Conservation (phyloP, 2,113 vertebrate genomes). For the Xenopus laevis region DNA sequence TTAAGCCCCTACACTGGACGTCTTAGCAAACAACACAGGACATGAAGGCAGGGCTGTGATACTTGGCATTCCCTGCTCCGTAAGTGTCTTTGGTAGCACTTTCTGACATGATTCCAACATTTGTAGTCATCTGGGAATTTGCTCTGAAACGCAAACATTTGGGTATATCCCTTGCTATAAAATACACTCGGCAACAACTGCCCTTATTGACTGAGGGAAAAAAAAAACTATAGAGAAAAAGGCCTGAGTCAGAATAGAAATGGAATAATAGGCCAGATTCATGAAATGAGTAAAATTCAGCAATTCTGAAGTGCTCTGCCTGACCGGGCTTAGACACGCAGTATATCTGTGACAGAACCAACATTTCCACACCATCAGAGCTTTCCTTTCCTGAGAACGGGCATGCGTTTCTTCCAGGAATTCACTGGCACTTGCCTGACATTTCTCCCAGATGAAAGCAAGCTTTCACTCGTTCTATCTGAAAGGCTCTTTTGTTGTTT, state of each 20-base stretch:
- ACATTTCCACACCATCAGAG: slow-evolving; percentile 32
- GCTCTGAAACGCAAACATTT: slow-evolving; percentile 2
- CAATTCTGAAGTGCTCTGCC: slow-evolving; percentile 6
- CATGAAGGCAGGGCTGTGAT: too few relatives aligned
- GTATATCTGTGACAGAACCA: slow-evolving; percentile 5
- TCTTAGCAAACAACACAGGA: too few relatives aligned
- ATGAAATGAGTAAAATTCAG: slow-evolving; percentile 5
- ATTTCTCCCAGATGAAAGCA: slow-evolving; percentile 36
- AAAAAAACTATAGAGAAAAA: slow-evolving; percentile 4
- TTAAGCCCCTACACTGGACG: too few relatives aligned
- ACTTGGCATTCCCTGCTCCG: too few relatives aligned
- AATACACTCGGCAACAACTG: too few relatives aligned
- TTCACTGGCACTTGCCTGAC: slow-evolving; percentile 30
- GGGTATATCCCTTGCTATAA: background rate
- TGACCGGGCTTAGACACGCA: background rate
- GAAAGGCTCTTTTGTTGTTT: slow-evolving; percentile 33
- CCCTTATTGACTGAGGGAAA: background rate
- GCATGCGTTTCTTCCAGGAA: slow-evolving; percentile 40
- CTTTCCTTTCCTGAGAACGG: slow-evolving; percentile 31
- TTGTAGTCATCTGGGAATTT: background rate
- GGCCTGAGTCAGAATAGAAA: background rate
- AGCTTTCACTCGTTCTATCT: slow-evolving; percentile 24
- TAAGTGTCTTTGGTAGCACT: too few relatives aligned
- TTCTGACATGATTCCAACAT: background rate
- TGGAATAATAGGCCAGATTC: slow-evolving; percentile 19